These are phyloP conservation scores for Todus mexicanus DNA, from an alignment of 2,797 vertebrate genomes.

Conservation along the genomic window DNA sequence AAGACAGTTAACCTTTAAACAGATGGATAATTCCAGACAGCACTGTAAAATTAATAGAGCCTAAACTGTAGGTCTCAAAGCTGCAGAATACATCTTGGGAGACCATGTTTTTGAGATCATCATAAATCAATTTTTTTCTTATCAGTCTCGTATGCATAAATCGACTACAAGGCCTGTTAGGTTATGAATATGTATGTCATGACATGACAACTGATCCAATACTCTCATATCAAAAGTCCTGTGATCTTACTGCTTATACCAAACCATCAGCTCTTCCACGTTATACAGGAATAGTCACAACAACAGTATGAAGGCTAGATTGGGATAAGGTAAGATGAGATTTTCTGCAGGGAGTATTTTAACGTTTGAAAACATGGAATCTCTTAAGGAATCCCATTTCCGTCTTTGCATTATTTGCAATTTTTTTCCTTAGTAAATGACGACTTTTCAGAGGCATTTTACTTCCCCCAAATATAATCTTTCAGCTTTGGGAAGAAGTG, in stretches of 20 bases:
- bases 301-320: background rate
- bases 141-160: constrained; percentile 59
- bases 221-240: constrained; percentile 36
- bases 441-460: background rate
- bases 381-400: background rate
- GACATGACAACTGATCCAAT: constrained; percentile 30
- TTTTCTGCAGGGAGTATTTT: background rate
- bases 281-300: background rate
- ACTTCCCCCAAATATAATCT: background rate
- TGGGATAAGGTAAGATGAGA: background rate
- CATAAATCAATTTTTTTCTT: constrained; percentile 76
- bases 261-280: background rate
- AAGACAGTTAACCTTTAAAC: constrained; percentile 90
- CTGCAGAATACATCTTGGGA: constrained; percentile 77
- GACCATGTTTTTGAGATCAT: constrained; percentile 76
- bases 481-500: background rate
- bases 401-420: background rate
- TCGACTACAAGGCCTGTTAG: constrained; percentile 36
- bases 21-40: constrained; percentile 86
- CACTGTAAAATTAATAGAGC: constrained; percentile 84
- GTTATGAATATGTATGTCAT: constrained; percentile 65
- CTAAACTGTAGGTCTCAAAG: constrained; percentile 76
- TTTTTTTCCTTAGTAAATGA: constrained; percentile 17
- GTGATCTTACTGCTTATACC: background rate
- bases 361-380: background rate